Base-by-base conservation (phyloP, 2,888 invertebrate genomes). In the Archips xylosteana region DNA sequence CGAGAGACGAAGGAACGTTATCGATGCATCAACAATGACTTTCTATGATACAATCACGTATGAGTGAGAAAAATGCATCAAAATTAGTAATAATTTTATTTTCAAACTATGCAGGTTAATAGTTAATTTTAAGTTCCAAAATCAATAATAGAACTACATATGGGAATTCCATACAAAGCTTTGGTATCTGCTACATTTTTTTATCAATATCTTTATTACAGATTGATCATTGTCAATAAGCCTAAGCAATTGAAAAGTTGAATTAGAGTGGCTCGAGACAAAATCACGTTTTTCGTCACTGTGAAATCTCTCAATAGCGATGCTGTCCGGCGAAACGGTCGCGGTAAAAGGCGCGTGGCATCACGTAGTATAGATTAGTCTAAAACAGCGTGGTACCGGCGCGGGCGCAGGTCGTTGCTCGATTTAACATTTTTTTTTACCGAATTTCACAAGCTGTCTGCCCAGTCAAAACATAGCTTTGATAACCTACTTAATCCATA, bases 241-340 rank as follows among this genome's bases (percentile, higher is more conserved):
- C 34, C 60, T 54, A 49, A 51, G 69, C 70, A 34, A 42, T 51
- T 34, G 39, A 63, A 63, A 54, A 67, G 67, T 65, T 68, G 54
- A 74, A 77, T 76, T 76, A 63, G 64, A 69, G 67, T 86, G 84
- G 88, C 87, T 87, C 85, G 87, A 86, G 87, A 83, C 88, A 84
- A 86, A 86, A 89, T 90, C 90, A 90, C 89, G 91, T 90, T 89
- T 89, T 87, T 84, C 81, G 87, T 87, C 86, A 86, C 82, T 91
- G 90, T 90, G 88, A 90, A 90, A 90, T 89, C 82, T 84, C 81
- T 84, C 85, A 88, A 88, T 87, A 85, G 85, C 82, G 85, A 84
- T 83, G 83, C 87, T 86, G 88, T 85, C 85, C 84, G 83, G 83
- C 87, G 87, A 87, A 91, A 89, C 88, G 87, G 83, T 84, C 83